Conservation (phyloP, 2,888 invertebrate species). For the Eutolmus rufibarbis region DNA sequence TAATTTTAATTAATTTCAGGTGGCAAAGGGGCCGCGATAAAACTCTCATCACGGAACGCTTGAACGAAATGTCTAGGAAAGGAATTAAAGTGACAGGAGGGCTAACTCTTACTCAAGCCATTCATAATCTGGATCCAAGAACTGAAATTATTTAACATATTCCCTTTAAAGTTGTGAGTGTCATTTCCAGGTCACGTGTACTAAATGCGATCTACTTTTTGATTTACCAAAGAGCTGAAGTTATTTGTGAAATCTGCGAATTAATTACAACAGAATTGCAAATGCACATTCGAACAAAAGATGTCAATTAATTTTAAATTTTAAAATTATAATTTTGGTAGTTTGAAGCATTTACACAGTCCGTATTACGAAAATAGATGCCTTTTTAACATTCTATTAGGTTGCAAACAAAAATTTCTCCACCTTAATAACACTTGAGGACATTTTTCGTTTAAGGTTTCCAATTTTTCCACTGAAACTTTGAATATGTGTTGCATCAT, state of each 20-base stretch:
- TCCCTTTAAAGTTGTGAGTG: background rate
- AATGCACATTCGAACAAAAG: background rate
- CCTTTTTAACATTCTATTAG: background rate
- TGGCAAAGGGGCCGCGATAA: constrained; percentile 71
- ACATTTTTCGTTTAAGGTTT: no score
- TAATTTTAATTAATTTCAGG: constrained; percentile 54
- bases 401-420: no score
- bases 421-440: no score
- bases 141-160: constrained; percentile 58
- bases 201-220: background rate
- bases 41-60: constrained; percentile 68
- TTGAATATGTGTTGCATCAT: no score
- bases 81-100: constrained; percentile 72
- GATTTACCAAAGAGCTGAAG: background rate
- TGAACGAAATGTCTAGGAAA: constrained; percentile 69
- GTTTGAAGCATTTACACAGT: background rate
- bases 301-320: background rate
- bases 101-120: constrained; percentile 71
- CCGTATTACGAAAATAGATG: background rate
- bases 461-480: no score
- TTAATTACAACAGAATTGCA: no score
- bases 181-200: background rate
- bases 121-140: constrained; percentile 66
- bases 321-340: no score
- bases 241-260: background rate